Evolutionary conservation across 2,113 vertebrate species (phyloP).

Genomic region (Podilymbus podiceps): DNA sequence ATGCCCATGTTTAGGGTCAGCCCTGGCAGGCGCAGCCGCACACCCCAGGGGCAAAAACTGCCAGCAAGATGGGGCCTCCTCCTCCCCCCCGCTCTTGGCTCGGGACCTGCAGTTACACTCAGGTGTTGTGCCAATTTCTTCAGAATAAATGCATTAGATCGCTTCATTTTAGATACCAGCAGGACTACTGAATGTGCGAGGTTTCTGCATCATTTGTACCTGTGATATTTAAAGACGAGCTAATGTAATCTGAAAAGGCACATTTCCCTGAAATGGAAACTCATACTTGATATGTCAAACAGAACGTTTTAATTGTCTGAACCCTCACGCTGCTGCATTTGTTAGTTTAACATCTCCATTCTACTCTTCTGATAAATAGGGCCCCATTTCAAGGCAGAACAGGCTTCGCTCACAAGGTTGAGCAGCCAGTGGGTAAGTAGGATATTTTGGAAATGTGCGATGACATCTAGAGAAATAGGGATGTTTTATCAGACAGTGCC

Average conservation of each 20-base stretch:
- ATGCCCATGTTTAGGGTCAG: neutral
- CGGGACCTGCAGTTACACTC: neutral
- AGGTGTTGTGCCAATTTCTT: neutral
- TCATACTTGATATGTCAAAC: neutral
- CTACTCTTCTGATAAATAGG: neutral
- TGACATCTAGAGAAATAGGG: neutral
- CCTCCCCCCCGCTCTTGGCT: neutral
- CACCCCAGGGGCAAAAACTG: neutral
- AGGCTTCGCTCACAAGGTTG: neutral
- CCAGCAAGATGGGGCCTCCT: fast-evolving
- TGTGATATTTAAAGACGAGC: neutral
- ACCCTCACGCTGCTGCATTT: neutral
- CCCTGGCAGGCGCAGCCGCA: no score
- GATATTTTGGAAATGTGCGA: neutral
- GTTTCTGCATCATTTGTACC: neutral
- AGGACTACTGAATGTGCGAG: fast-evolving
- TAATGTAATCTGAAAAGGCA: neutral
- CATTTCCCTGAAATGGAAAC: neutral
- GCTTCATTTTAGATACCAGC: neutral
- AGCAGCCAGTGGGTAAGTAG: neutral
- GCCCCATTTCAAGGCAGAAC: neutral
- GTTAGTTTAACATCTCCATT: neutral
- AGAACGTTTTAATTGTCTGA: neutral
- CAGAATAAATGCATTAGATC: neutral
- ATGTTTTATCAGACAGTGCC: neutral